Conservation (phyloP, 2,797 vertebrate species). For the Alcedo quadribrachys region DNA sequence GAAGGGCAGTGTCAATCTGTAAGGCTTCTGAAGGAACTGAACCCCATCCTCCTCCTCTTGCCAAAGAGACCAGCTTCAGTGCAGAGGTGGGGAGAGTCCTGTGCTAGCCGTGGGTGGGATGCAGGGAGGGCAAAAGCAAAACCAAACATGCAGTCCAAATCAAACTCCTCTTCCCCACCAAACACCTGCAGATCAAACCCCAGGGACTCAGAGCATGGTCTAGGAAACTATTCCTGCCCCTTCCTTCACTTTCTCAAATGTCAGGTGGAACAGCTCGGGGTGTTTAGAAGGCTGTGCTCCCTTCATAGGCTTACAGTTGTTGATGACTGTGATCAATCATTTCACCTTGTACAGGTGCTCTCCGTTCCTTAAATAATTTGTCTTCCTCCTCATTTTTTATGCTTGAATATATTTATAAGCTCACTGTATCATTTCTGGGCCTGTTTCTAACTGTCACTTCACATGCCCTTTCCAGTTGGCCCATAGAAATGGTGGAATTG, state of each 20-base stretch:
- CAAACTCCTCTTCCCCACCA: neutral
- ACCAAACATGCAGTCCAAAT: neutral
- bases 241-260: neutral
- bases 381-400: slow-evolving; percentile 32
- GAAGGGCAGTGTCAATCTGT: neutral
- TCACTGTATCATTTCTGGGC: slow-evolving; percentile 39
- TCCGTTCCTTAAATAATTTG: slow-evolving; percentile 27
- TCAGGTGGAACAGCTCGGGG: neutral
- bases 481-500: neutral
- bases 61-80: neutral
- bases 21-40: neutral
- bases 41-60: neutral
- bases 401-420: slow-evolving; percentile 59
- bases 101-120: neutral
- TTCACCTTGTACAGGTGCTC: slow-evolving; percentile 2
- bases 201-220: neutral
- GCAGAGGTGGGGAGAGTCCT: neutral
- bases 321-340: slow-evolving; percentile 11
- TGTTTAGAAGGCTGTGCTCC: neutral
- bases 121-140: accelerated
- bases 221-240: neutral
- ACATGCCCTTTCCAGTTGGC: neutral
- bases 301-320: neutral
- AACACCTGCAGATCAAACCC: neutral
- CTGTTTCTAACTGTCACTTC: slow-evolving; percentile 41